These are phyloP conservation scores for Mesorhabditis belari DNA, from an alignment of 2,888 invertebrate species.

Conservation along the genomic window DNA sequence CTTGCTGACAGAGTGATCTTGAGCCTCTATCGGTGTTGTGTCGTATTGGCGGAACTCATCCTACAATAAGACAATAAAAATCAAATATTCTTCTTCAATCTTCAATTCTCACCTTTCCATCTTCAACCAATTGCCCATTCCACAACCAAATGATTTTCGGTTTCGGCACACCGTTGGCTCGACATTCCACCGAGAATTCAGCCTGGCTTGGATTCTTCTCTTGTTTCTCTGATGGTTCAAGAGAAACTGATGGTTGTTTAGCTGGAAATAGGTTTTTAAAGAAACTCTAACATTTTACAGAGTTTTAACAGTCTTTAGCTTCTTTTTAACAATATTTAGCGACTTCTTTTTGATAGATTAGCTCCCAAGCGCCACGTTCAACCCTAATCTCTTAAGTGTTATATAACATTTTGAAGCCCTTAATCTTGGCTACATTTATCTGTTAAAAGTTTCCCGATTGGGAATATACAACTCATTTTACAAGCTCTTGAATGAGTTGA, in stretches of 20 bases:
- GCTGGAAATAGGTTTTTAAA: constrained; percentile 23
- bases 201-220: constrained; percentile 38
- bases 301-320: neutral
- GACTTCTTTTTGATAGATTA: too few relatives aligned
- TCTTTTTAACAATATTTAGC: too few relatives aligned
- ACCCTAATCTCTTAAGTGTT: too few relatives aligned
- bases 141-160: constrained; percentile 51
- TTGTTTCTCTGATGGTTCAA: constrained; percentile 35
- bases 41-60: constrained; percentile 51
- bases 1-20: constrained; percentile 39
- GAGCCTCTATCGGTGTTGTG: constrained; percentile 37
- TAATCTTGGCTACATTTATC: too few relatives aligned
- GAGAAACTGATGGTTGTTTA: constrained; percentile 32
- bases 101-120: constrained; percentile 34
- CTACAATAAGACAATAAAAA: constrained; percentile 9
- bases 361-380: too few relatives aligned
- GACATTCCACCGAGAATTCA: constrained; percentile 44
- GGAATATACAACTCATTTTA: too few relatives aligned
- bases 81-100: neutral
- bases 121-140: constrained; percentile 44
- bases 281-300: neutral
- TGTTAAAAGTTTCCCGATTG: too few relatives aligned
- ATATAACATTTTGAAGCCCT: too few relatives aligned
- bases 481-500: too few relatives aligned
- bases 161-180: constrained; percentile 46